Base-by-base conservation (phyloP, 2,888 invertebrate genomes). In the Junonia oenone region DNA sequence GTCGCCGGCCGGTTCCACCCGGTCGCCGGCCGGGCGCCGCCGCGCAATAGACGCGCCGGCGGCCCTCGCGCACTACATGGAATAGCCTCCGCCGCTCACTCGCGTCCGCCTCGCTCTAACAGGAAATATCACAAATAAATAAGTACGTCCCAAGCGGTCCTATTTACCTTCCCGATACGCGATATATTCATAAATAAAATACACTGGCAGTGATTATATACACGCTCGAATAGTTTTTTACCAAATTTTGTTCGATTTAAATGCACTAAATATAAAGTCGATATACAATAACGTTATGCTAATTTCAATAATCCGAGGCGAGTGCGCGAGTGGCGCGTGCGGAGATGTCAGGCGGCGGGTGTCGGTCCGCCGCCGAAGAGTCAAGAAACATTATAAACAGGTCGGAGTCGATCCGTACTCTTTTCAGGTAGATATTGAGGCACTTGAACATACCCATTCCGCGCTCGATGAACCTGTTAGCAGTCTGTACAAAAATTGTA, bases 131-230 rank as follows among this genome's bases (percentile, higher is more conserved):
- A 60, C 51, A 51, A 58, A 62, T 52, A 61, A 82, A 80, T 83
- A 83, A 83, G 78, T 83, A 83, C 81, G 74, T 76, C 76, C 76
- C 71, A 72, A 75, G 73, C 68, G 71, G 67, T 69, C 66, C 74
- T 68, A 73, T 73, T n/a, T 4, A 4, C 52, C 49, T 50, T 55
- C 55, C 13, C 60, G 57, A 60, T 60, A 55, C 46, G 75, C 75
- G 73, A 68, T 71, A 75, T 71, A 73, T 75, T 80, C 73, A 71
- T 76, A 78, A 76, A 43, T 43, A 43, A 43, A 26, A 43, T 26
- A 64, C 67, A 55, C 64, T 78, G 83, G 84, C 83, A 81, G 83
- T 81, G 80, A 77, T 69, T 68, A 67, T 75, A 73, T 73, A 76
- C 76, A 76, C 73, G 73, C 76, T 71, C 74, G 31, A 51, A 55